Conservation (phyloP, 2,113 vertebrate genomes). For the Saimiri boliviensis region DNA sequence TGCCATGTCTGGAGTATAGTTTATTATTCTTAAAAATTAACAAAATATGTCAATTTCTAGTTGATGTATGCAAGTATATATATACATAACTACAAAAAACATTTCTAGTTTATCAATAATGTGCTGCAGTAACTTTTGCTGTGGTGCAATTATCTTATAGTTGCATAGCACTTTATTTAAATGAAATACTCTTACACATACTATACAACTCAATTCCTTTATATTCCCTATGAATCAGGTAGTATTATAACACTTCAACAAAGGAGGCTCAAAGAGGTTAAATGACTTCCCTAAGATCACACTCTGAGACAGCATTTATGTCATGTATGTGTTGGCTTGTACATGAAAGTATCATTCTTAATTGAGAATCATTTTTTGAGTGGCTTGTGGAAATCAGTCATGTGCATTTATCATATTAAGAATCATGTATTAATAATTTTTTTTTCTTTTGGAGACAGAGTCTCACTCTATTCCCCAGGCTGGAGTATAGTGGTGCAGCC, state of each 20-base stretch:
- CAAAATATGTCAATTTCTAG: background rate
- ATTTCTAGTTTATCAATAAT: background rate
- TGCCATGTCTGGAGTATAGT: slow-evolving; percentile 86
- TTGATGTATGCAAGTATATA: background rate
- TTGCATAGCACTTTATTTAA: background rate
- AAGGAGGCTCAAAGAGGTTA: background rate
- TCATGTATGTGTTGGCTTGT: background rate
- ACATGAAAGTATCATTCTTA: background rate
- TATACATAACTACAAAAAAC: background rate
- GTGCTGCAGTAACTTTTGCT: background rate
- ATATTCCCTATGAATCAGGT: background rate
- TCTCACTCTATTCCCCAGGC: too few species aligned
- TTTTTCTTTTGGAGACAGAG: too few species aligned
- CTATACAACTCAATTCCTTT: background rate
- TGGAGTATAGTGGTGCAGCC: too few species aligned
- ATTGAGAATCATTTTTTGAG: background rate
- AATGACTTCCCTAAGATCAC: background rate
- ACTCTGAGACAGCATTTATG: background rate
- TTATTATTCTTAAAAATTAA: slow-evolving; percentile 81
- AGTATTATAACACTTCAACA: background rate
- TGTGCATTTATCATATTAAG: too few species aligned
- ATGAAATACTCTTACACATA: background rate
- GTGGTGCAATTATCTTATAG: background rate
- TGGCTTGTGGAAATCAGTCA: background rate
- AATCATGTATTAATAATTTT: background rate